Conservation (phyloP, 1,140 invertebrate species). For the Scaptodrosophila lebanonensis region DNA sequence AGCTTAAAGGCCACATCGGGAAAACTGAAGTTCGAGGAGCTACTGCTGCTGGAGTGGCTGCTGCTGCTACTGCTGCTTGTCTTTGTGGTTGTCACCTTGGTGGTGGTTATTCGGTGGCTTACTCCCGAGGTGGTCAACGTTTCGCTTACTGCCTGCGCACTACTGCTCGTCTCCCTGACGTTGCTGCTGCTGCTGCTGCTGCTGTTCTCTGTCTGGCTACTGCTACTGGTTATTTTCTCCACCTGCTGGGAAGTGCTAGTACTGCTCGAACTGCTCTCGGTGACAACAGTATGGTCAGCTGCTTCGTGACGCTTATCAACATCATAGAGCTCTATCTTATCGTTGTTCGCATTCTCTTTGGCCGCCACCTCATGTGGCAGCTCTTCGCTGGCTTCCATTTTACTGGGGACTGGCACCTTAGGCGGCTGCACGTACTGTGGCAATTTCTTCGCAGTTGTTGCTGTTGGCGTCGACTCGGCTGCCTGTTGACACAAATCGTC, state of each 20-base stretch:
- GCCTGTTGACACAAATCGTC: constrained; percentile 51
- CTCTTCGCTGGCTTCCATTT: constrained; percentile 47
- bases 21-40: constrained; percentile 5
- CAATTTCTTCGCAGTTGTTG: constrained; percentile 31
- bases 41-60: constrained; percentile 13
- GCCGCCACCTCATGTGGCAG: constrained; percentile 12
- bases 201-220: constrained; percentile 7
- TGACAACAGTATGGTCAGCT: constrained; percentile 20
- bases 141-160: constrained; percentile 15
- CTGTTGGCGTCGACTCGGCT: not conserved
- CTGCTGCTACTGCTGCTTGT: constrained; percentile 35
- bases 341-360: constrained; percentile 15
- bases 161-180: constrained; percentile 19
- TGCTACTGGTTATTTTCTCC: too few relatives aligned
- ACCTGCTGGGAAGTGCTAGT: not conserved
- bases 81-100: constrained; percentile 49
- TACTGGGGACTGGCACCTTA: constrained; percentile 27
- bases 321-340: constrained; percentile 59
- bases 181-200: constrained; percentile 23
- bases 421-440: constrained; percentile 29
- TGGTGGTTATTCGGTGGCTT: constrained; percentile 51
- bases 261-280: not conserved
- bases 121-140: constrained; percentile 17
- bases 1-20: constrained; percentile 56
- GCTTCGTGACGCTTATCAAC: constrained; percentile 15